Evolutionary conservation across 2,113 vertebrate genomes (phyloP).

Genomic region (Oophaga pumilio): DNA sequence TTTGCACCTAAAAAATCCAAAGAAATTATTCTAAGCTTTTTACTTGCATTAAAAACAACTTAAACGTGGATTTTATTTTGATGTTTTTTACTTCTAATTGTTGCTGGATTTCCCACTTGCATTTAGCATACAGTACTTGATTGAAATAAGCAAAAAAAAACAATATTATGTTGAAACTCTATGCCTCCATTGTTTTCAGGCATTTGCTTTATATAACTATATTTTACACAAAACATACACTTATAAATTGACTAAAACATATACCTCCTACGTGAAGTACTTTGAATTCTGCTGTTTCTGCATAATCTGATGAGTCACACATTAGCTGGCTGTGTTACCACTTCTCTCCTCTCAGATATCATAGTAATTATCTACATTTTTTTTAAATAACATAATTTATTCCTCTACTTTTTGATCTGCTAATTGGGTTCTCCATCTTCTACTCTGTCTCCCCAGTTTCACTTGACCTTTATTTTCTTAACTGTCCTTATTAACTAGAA

Average conservation of each 20-base stretch:
- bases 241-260: background rate
- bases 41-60: too few relatives aligned
- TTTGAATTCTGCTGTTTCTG: conserved; percentile 5
- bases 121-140: too few relatives aligned
- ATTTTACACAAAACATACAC: too few relatives aligned
- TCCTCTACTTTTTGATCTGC: conserved; percentile 33
- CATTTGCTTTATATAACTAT: background rate
- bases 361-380: conserved; percentile 19
- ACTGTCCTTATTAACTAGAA: background rate
- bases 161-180: too few relatives aligned
- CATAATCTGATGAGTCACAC: conserved; percentile 3
- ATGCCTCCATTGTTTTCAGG: too few relatives aligned
- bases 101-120: too few relatives aligned
- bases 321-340: conserved; percentile 6
- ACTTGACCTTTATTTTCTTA: conserved; percentile 36
- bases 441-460: conserved; percentile 38
- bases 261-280: background rate
- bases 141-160: too few relatives aligned
- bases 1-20: too few relatives aligned
- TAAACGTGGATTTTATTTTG: too few relatives aligned
- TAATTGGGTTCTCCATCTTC: conserved; percentile 52
- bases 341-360: conserved; percentile 47
- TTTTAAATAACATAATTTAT: conserved; percentile 36
- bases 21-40: too few relatives aligned
- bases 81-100: too few relatives aligned